Conservation (phyloP, 2,888 invertebrate genomes). For the Andrena hattorfiana region DNA sequence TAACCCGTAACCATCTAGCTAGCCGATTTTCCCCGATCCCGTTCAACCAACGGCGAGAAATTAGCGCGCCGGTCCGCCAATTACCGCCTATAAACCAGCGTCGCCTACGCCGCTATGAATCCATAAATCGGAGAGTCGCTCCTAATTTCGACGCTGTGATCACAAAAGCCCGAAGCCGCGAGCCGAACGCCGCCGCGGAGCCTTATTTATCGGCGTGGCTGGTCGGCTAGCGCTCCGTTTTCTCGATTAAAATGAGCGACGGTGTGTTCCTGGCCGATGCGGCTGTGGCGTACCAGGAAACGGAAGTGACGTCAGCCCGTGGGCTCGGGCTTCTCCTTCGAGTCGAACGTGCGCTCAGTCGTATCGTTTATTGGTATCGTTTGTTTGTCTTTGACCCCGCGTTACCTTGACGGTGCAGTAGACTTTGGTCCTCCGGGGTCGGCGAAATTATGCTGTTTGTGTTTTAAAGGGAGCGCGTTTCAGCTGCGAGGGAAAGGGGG, state of each 20-base stretch:
- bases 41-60: constrained; percentile 3
- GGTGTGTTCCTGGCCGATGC: constrained; percentile 67
- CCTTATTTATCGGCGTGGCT: constrained; percentile 51
- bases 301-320: constrained; percentile 81
- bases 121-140: constrained; percentile 27
- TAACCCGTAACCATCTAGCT: constrained; percentile 11
- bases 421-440: constrained; percentile 27
- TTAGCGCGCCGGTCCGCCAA: background rate
- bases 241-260: constrained; percentile 79
- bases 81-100: constrained; percentile 13
- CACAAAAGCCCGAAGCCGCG: constrained; percentile 1
- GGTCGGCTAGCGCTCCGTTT: constrained; percentile 60
- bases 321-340: constrained; percentile 60
- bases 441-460: constrained; percentile 5
- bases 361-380: constrained; percentile 80
- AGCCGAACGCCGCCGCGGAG: background rate
- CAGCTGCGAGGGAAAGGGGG: background rate
- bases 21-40: background rate
- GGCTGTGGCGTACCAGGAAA: constrained; percentile 76
- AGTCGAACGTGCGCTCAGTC: constrained; percentile 69
- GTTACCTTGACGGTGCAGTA: constrained; percentile 30
- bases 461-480: background rate
- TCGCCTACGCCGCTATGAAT: background rate
- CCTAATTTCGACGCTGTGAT: constrained; percentile 38
- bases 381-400: constrained; percentile 73